A percentile compares a stretch with the other conserved stretches of the same genome.
Evolutionary conservation across 2,113 vertebrate genomes (phyloP).

Genomic region (Tetrax tetrax): DNA sequence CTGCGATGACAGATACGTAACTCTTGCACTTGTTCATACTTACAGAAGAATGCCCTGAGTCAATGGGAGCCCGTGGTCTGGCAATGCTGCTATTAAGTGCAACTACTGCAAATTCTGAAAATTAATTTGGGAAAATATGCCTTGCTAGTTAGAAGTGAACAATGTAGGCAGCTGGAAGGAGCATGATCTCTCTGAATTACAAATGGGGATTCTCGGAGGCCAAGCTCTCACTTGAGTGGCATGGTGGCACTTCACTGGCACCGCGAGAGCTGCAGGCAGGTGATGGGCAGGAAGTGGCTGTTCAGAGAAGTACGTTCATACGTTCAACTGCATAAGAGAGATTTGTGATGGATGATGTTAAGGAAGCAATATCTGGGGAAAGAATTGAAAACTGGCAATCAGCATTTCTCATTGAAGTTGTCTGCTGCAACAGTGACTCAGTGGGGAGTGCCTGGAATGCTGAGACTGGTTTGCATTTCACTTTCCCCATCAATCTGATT

Average conservation of each 20-base stretch:
- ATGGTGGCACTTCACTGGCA: background rate
- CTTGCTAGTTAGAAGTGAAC: rapidly evolving
- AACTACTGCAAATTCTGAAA: background rate
- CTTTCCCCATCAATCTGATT: background rate
- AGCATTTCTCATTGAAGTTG: background rate
- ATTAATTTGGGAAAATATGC: background rate
- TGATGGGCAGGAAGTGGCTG: background rate
- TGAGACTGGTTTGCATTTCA: background rate
- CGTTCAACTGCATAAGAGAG: background rate
- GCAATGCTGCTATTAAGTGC: background rate
- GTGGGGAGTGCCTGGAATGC: background rate
- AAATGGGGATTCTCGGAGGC: background rate
- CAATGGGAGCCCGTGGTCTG: background rate
- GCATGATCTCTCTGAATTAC: rapidly evolving
- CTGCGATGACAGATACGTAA: background rate
- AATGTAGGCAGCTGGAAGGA: background rate
- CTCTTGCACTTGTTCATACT: background rate
- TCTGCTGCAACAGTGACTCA: background rate
- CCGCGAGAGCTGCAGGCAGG: background rate
- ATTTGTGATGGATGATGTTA: background rate
- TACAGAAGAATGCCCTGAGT: background rate
- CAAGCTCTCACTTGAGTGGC: background rate
- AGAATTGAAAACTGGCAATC: background rate
- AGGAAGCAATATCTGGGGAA: background rate
- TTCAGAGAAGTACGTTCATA: rapidly evolving